Percentiles rank a stretch among this genome's conserved stretches.
Conservation (phyloP, 2,113 vertebrate genomes). For the Orientallactaga bullata region DNA sequence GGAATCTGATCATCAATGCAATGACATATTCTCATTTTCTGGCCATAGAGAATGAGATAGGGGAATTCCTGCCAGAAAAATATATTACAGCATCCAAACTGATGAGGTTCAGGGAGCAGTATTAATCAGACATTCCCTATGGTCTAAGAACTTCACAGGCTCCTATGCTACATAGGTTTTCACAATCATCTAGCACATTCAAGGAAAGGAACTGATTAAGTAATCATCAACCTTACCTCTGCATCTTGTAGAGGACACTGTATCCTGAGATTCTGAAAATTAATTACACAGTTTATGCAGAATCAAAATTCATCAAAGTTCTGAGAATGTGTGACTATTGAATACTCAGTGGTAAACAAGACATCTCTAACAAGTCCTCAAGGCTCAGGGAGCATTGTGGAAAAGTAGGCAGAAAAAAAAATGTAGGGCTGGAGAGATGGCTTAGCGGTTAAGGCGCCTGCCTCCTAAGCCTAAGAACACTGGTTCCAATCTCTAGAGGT, state of each 20-base stretch:
- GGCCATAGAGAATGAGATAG: background rate
- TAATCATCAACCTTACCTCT: background rate
- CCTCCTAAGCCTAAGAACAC: no score
- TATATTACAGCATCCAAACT: background rate
- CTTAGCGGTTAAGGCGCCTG: no score
- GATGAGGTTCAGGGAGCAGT: background rate
- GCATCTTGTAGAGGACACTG: background rate
- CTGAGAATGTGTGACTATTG: no score
- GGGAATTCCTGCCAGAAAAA: background rate
- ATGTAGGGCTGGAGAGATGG: no score
- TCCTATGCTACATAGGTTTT: background rate
- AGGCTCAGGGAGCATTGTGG: no score
- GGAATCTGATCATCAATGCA: background rate
- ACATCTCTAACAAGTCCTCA: no score
- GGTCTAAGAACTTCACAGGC: background rate
- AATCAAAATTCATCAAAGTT: no score
- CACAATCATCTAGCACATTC: background rate
- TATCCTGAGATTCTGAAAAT: background rate
- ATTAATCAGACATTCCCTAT: background rate
- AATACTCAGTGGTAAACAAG: no score
- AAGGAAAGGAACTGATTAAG: background rate
- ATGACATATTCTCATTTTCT: constrained; percentile 12
- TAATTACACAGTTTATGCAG: background rate
- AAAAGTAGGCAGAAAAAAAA: no score
- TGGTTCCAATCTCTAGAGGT: no score